These are phyloP conservation scores for Chinchilla lanigera DNA, from an alignment of 2,113 vertebrate species.

Conservation along the genomic window DNA sequence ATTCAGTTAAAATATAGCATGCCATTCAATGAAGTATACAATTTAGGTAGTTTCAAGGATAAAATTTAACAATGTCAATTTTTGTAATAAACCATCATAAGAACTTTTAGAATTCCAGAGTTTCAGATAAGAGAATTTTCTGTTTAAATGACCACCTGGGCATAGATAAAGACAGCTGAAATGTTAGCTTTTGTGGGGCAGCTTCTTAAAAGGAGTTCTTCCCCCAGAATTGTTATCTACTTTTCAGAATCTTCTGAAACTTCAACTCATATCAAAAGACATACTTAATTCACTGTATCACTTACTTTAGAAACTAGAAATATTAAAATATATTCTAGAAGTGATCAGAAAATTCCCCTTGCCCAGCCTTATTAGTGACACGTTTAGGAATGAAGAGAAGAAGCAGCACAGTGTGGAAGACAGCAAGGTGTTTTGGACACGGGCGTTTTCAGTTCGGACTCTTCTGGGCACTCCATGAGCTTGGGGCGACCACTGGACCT, in stretches of 20 bases:
- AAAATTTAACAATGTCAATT: neutral
- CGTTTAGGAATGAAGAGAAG: neutral
- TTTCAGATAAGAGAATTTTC: slow-evolving; percentile 12
- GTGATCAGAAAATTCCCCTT: neutral
- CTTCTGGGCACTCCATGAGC: accelerated
- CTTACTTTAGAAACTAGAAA: neutral
- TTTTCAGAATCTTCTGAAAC: slow-evolving; percentile 20
- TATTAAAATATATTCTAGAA: neutral
- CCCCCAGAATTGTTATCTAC: neutral
- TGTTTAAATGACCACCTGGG: neutral
- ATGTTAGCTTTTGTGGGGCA: neutral
- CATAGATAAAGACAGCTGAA: neutral
- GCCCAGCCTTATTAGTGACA: neutral
- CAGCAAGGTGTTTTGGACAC: accelerated
- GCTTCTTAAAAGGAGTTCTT: neutral
- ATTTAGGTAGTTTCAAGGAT: neutral
- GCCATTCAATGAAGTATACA: neutral
- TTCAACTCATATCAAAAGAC: neutral
- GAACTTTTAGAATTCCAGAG: neutral
- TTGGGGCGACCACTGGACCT: neutral
- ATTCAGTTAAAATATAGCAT: slow-evolving; percentile 2
- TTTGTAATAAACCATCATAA: neutral
- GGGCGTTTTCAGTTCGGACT: neutral
- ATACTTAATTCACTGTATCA: neutral
- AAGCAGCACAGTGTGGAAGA: neutral